Evolutionary conservation across 2,113 vertebrate species (phyloP).

Genomic region (Charina bottae): DNA sequence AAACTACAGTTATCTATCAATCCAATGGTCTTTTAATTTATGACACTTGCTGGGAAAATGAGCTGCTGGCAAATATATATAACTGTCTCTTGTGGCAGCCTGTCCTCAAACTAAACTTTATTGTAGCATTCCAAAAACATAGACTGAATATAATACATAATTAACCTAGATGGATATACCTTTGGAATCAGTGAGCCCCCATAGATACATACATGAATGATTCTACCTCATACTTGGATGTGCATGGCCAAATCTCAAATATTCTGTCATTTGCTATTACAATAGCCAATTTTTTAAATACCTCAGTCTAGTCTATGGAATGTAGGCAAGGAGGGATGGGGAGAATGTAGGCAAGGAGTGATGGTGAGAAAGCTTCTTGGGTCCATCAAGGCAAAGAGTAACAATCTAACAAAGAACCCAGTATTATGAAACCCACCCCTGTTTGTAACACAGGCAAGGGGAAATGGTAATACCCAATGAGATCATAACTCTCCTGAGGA

Average conservation of each 20-base stretch:
- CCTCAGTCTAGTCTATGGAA: background rate
- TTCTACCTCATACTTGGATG: background rate
- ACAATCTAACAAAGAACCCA: background rate
- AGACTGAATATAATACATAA: background rate
- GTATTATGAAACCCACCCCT: background rate
- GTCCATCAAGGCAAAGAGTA: background rate
- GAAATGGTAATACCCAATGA: too few relatives aligned
- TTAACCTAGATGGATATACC: background rate
- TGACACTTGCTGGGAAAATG: conserved; percentile 21
- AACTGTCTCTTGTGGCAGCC: background rate
- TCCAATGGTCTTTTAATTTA: conserved; percentile 44
- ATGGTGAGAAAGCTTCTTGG: background rate
- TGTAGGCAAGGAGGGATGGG: background rate
- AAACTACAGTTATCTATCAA: conserved; percentile 36
- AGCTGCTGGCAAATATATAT: background rate
- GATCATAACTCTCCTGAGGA: too few relatives aligned
- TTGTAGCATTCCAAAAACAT: background rate
- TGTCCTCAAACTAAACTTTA: background rate
- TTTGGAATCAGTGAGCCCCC: background rate
- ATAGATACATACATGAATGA: background rate
- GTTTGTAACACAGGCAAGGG: too few relatives aligned
- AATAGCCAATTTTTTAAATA: background rate
- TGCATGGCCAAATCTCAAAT: background rate
- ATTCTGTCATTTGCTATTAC: background rate
- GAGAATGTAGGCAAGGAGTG: background rate